Evolutionary conservation across 2,888 invertebrate species (phyloP), one percentile per base, ranked within the genome.

Genomic region (Gymnocheta viridis): DNA sequence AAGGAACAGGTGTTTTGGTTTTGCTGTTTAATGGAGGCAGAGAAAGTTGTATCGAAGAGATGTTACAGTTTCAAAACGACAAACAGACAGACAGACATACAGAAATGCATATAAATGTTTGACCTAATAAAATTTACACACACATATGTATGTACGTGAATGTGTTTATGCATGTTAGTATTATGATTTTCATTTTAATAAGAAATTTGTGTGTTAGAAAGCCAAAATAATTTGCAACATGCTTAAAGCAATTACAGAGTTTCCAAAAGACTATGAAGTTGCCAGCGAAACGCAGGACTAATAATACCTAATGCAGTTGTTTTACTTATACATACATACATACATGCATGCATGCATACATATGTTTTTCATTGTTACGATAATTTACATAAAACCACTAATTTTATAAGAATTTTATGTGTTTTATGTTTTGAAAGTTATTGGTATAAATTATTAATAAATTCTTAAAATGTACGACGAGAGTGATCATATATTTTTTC

Each of bases 11-110:
- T 77, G 67, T 62, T 58, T 22, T 22, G 14, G 6, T 32, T 60
- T 76, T 27, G 41, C 54, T 64, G 74, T 66, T 56, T n/a, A 72
- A 49, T 29, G 47, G 56, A 69, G 73, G 73, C 74, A 81, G 73
- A 81, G 80, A 81, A 81, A 81, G 80, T 81, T 81, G 80, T 60
- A 27, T 78, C 51, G 41, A 32, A 70, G 64, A 72, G 72, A 80
- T 69, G 73, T 67, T 81, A 81, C 67, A 81, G 67, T 80, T 80
- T 62, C 49, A 41, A 41, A 22, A 19, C 38, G 1, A 56, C 56
- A 56, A 47, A 24, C 47, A 56, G 6, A 7, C 47, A 49, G 47
- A 32, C 44, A 19, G 3, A 10, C 41, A 64, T 17, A 10, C 14
- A 38, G 12, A 62, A 56, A 41, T 54, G 54, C 51, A 66, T 64